Evolutionary conservation across 2,888 invertebrate genomes (phyloP), one percentile per base, ranked within the genome.

Genomic region (Callinectes sapidus): DNA sequence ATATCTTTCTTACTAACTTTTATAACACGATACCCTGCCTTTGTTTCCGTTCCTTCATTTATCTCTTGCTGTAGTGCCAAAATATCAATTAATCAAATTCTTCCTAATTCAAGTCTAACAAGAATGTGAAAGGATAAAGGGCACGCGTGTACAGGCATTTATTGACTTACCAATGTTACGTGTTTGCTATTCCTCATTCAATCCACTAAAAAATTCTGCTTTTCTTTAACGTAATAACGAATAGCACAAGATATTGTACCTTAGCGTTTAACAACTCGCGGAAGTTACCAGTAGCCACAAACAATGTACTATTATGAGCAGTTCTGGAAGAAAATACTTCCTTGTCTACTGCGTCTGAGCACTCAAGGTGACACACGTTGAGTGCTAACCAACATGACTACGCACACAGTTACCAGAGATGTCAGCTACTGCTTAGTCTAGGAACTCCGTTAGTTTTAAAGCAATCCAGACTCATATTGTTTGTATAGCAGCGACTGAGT

Each of bases 291-390:
- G 71, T 71, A 71, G n/a, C 71, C 71, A 71, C 71, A 28, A 71
- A 28, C n/a, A n/a, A 10, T 28, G 1, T 28, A 28, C n/a, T 71
- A n/a, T 10, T 71, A n/a, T 28, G 10, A 23, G 3, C 28, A 71
- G 71, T 71, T 71, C 28, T 28, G 10, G n/a, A 71, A 54, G 39
- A 55, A 48, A n/a, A 18, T 2, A 35, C 55, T 23, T 32, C 6
- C 32, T 39, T 86, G 86, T 86, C 8, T 86, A 16, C 42, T 86
- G 86, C 42, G 85, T 85, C 35, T 85, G 85, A 10, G 85, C 61
- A 61, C 61, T 61, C 85, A 85, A 32, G 39, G 35, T 3, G 8
- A 28, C 32, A 85, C 81, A 81, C 81, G 2, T n/a, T 48, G 48
- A 5, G 48, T 48, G 48, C 61, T 18, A 61, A 18, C 23, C 23